Conservation (phyloP, 1,140 invertebrate species). For the Tetramorium simillimum region DNA sequence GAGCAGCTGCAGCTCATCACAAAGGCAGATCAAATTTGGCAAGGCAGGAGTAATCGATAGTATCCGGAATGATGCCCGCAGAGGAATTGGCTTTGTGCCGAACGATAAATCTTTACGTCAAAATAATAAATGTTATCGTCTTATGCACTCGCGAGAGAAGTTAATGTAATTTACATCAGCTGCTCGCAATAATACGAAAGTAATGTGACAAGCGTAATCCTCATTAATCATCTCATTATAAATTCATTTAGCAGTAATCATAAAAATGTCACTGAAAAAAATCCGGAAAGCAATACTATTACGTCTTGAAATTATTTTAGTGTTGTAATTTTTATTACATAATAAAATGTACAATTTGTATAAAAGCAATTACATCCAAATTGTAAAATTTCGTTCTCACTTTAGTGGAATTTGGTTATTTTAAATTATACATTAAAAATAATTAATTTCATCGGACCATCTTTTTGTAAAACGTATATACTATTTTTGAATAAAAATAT, state of each 20-base stretch:
- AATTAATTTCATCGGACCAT: neutral
- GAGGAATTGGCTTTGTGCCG: conserved; percentile 72
- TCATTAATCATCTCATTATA: neutral
- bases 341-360: neutral
- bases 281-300: neutral
- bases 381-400: neutral
- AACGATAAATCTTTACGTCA: conserved; percentile 72
- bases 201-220: neutral
- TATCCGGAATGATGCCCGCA: conserved; percentile 64
- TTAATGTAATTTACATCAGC: conserved; percentile 24
- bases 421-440: neutral
- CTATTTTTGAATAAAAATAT: neutral
- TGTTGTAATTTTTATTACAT: neutral
- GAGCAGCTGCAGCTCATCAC: conserved; percentile 24
- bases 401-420: neutral
- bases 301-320: neutral
- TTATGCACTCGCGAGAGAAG: neutral
- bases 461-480: neutral
- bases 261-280: conserved; percentile 20
- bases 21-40: conserved; percentile 45
- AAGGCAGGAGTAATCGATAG: conserved; percentile 60
- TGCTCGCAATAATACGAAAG: neutral
- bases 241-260: neutral
- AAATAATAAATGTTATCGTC: conserved; percentile 38
- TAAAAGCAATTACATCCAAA: neutral